These are phyloP conservation scores for Seira ritae DNA, from an alignment of 2,888 invertebrate species.

Conservation along the genomic window DNA sequence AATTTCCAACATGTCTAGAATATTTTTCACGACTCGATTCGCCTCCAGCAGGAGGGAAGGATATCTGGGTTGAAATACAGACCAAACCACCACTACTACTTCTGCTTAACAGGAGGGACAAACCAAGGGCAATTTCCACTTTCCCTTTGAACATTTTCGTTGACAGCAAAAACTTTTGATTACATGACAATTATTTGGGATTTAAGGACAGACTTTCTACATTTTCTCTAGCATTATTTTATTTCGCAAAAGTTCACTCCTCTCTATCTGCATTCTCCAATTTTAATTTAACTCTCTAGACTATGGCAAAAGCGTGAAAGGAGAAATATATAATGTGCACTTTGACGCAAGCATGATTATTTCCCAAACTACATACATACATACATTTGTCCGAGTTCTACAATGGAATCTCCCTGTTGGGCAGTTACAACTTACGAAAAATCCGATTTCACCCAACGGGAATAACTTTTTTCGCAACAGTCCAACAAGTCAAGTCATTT, in stretches of 20 bases:
- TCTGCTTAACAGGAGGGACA: conserved; percentile 2
- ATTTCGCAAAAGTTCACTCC: conserved; percentile 3
- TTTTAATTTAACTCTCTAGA: too few relatives aligned
- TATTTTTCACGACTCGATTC: conserved; percentile 57
- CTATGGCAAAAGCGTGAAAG: too few relatives aligned
- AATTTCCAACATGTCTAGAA: conserved; percentile 66
- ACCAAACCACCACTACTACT: neutral
- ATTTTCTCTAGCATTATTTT: conserved; percentile 24
- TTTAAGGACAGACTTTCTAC: conserved; percentile 54
- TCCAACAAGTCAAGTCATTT: too few relatives aligned
- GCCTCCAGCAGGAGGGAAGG: conserved; percentile 40
- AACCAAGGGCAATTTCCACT: conserved; percentile 62
- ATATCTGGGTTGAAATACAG: neutral
- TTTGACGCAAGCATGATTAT: too few relatives aligned
- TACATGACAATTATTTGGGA: conserved; percentile 66
- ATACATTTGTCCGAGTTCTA: too few relatives aligned
- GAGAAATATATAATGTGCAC: too few relatives aligned
- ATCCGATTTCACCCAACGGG: too few relatives aligned
- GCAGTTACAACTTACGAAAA: too few relatives aligned
- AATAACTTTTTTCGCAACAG: too few relatives aligned
- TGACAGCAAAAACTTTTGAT: conserved; percentile 54
- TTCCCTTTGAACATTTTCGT: conserved; percentile 40
- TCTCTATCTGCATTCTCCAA: neutral
- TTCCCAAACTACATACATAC: too few relatives aligned
- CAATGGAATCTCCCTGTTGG: too few relatives aligned